These are phyloP conservation scores for Phalanger gymnotis DNA, from an alignment of 2,797 vertebrate genomes.

Conservation along the genomic window DNA sequence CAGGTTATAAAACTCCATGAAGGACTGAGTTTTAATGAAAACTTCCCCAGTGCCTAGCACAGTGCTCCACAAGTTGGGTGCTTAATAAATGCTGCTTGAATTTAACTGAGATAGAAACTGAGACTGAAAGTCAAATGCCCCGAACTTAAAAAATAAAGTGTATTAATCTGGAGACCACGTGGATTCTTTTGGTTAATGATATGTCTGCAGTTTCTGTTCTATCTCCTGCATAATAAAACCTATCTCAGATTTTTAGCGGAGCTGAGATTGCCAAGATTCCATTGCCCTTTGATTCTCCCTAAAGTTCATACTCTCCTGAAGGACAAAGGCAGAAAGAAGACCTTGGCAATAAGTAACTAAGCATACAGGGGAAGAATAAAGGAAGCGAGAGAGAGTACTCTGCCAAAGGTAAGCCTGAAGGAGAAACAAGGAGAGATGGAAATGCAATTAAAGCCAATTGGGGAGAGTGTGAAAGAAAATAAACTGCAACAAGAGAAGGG, in stretches of 20 bases:
- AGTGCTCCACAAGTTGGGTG: background rate
- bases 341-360: constrained; percentile 7
- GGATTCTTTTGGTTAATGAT: background rate
- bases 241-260: background rate
- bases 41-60: background rate
- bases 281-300: background rate
- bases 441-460: constrained; percentile 37
- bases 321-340: constrained; percentile 18
- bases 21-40: background rate
- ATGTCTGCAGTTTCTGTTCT: background rate
- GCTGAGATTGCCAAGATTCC: background rate
- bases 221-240: background rate
- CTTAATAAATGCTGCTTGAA: background rate
- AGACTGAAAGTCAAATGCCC: background rate
- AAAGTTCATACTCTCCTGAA: background rate
- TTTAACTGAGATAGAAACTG: background rate
- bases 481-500: constrained; percentile 39
- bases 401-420: constrained; percentile 41
- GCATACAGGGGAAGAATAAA: constrained; percentile 34
- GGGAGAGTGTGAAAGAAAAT: constrained; percentile 22
- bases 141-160: background rate
- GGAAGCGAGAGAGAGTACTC: constrained; percentile 10
- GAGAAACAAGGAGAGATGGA: constrained; percentile 17
- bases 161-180: background rate
- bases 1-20: background rate